Conservation (phyloP, 2,797 vertebrate species). For the Myotis pilosus region DNA sequence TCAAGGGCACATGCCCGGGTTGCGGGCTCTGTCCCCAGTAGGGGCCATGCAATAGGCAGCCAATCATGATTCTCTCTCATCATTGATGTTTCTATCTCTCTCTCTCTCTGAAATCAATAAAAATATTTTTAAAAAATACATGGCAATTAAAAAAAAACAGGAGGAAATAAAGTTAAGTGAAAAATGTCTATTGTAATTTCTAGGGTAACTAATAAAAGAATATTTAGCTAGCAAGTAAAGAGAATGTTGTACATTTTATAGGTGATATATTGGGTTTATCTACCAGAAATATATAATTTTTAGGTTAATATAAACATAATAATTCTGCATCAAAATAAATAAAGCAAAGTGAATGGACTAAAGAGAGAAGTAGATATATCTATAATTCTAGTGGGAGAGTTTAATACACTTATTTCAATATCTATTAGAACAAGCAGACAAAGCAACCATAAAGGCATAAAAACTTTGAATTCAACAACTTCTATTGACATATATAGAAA, state of each 20-base stretch:
- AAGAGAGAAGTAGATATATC: neutral
- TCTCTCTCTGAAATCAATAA: too few species aligned
- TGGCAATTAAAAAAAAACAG: neutral
- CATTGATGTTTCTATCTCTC: too few species aligned
- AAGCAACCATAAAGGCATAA: neutral
- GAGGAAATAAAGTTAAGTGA: neutral
- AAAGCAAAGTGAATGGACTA: neutral
- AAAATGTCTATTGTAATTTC: neutral
- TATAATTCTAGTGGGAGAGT: neutral
- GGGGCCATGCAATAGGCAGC: too few species aligned
- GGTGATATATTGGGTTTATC: neutral
- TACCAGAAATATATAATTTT: neutral
- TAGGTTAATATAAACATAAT: neutral
- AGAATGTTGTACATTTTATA: neutral
- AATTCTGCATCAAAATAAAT: neutral
- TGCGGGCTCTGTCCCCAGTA: too few species aligned
- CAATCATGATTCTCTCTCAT: too few species aligned
- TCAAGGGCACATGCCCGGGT: too few species aligned
- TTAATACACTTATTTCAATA: neutral
- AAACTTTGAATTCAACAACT: neutral
- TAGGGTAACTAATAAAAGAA: neutral
- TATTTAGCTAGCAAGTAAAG: neutral
- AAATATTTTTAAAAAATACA: too few species aligned
- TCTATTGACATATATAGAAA: neutral
- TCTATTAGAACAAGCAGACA: neutral